Evolutionary conservation across 2,888 invertebrate species (phyloP), one percentile per base, ranked within the genome.

Genomic region (Lithophane leautieri): DNA sequence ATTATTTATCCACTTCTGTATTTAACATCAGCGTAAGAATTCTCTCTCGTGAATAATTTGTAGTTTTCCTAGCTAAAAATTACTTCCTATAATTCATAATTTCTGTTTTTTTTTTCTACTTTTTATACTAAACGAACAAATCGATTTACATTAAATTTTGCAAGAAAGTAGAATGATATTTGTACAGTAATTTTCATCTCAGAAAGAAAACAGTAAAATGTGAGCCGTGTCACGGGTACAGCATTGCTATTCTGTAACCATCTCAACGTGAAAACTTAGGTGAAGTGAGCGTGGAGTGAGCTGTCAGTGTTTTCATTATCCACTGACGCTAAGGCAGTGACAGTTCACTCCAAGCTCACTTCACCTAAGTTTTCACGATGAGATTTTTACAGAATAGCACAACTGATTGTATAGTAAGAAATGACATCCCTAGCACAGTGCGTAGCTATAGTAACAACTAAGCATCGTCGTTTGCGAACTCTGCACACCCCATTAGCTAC

Each of bases 401-500:
- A n/a, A n/a, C n/a, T n/a, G n/a, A n/a, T 56, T 25, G 56, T 42
- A 76, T 54, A 7, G 52, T 9, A 77, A 58, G 4, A 44, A 69
- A 34, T 22, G 28, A 44, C 76, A 65, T 42, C 68, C 62, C 25
- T 75, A 69, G 19, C 44, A 11, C 28, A 56, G 16, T 73, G 67
- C 63, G 63, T 74, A 65, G 62, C 56, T 62, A 78, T 65, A 60
- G 65, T 19, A 78, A 78, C 66, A 58, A 70, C 61, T 73, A 81
- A 81, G 61, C 70, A 67, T 73, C 25, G 69, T 52, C 82, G 69
- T 82, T 82, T 81, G 67, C 78, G 70, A 78, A 78, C 54, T 78
- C 73, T 78, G 78, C 70, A 70, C 82, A 82, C 61, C 67, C 73
- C 78, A 82, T 82, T 81, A 82, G 69, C 54, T 82, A 73, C 73